These are phyloP conservation scores for Monoplex corrugatus DNA, from an alignment of 2,888 invertebrate genomes.

Conservation along the genomic window DNA sequence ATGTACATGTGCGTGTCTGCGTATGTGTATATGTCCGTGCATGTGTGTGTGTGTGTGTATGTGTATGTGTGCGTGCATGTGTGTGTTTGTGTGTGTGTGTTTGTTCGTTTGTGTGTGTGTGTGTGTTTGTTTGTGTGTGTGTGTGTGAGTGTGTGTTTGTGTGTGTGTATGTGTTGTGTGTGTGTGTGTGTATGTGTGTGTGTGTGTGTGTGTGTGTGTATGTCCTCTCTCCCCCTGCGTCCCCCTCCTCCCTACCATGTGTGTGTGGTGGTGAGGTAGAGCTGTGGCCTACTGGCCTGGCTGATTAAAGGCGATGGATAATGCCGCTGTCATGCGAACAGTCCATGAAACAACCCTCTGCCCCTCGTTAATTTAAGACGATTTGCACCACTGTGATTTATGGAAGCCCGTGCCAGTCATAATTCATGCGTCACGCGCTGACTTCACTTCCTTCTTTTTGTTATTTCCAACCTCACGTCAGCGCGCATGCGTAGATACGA, in stretches of 20 bases:
- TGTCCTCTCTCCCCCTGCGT: not conserved
- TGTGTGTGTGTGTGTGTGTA: too few relatives aligned
- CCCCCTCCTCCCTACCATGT: too few relatives aligned
- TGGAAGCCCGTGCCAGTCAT: slow-evolving; percentile 5
- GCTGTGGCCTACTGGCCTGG: too few relatives aligned
- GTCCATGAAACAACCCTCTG: not conserved
- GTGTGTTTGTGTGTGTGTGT: not conserved
- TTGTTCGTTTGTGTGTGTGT: not conserved
- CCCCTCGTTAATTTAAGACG: slow-evolving; percentile 24
- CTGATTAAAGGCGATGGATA: slow-evolving; percentile 7
- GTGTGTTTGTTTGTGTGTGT: not conserved
- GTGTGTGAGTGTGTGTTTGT: not conserved
- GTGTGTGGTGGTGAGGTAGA: not conserved
- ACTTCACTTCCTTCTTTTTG: not conserved
- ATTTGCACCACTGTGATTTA: slow-evolving; percentile 20
- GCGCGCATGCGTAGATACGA: slow-evolving; percentile 5
- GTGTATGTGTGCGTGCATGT: too few relatives aligned
- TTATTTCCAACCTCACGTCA: slow-evolving; percentile 17
- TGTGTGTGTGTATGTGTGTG: too few relatives aligned
- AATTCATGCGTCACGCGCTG: slow-evolving; percentile 33
- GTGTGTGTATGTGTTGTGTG: not conserved
- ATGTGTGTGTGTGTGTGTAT: too few relatives aligned
- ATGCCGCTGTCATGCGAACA: not conserved
- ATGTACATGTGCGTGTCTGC: too few relatives aligned
- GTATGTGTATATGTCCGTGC: slow-evolving; percentile 6